Conservation (phyloP, 2,888 invertebrate genomes). For the Drosophila hamatofila region DNA sequence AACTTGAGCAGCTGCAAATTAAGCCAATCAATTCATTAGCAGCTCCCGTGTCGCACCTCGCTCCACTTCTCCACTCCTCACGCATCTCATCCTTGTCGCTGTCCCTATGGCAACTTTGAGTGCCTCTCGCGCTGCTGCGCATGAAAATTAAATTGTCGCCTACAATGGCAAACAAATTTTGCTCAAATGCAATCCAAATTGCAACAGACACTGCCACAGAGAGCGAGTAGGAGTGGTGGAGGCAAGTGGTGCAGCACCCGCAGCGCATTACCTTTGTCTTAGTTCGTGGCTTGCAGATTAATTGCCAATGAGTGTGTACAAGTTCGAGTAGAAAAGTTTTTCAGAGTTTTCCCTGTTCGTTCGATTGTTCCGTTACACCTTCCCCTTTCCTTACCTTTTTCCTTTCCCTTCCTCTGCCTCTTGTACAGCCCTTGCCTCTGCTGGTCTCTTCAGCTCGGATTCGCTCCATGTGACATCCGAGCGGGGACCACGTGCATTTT, state of each 20-base stretch:
- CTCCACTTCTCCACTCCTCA: not conserved
- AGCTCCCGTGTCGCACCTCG: constrained; percentile 14
- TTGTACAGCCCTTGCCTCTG: not conserved
- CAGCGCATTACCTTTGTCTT: constrained; percentile 72
- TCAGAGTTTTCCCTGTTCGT: constrained; percentile 52
- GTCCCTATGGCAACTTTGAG: constrained; percentile 35
- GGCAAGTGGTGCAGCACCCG: constrained; percentile 29
- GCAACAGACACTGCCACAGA: constrained; percentile 54
- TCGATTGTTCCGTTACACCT: constrained; percentile 25
- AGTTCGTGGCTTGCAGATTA: constrained; percentile 74
- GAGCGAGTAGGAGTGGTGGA: not conserved
- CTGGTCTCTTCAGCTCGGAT: constrained; percentile 4
- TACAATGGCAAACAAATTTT: constrained; percentile 61
- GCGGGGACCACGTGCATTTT: constrained; percentile 72
- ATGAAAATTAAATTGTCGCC: constrained; percentile 64
- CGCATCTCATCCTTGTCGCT: not conserved
- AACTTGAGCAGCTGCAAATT: constrained; percentile 65
- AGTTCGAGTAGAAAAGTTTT: constrained; percentile 77
- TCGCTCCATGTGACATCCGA: constrained; percentile 59
- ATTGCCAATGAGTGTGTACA: constrained; percentile 83
- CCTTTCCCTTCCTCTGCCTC: no score
- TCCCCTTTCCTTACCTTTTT: no score
- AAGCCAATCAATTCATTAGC: constrained; percentile 81
- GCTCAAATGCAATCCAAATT: constrained; percentile 67
- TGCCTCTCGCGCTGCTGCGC: constrained; percentile 37